These are phyloP conservation scores for Ctenosaura bakeri DNA, from an alignment of 2,797 vertebrate genomes.

Conservation along the genomic window DNA sequence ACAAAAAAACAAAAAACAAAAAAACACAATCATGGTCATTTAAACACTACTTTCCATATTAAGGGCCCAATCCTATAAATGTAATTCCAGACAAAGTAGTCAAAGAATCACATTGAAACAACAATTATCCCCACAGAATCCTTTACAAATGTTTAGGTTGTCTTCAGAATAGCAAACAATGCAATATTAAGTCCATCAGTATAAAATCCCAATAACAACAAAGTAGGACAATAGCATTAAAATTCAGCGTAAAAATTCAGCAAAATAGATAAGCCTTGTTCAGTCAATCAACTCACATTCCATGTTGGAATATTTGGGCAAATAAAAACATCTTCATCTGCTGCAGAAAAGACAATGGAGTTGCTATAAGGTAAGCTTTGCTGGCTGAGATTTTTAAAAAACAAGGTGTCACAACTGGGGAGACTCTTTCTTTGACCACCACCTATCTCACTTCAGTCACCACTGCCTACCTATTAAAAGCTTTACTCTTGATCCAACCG, in stretches of 20 bases:
- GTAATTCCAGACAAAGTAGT: slow-evolving; percentile 38
- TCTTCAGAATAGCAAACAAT: neutral
- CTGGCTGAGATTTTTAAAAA: neutral
- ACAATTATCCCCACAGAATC: neutral
- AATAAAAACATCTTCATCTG: neutral
- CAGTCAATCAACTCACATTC: neutral
- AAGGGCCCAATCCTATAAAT: slow-evolving; percentile 35
- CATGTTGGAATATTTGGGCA: neutral
- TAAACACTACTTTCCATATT: slow-evolving; percentile 49
- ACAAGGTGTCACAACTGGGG: neutral
- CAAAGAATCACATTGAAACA: neutral
- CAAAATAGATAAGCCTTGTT: neutral
- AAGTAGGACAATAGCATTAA: neutral
- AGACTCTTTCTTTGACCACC: neutral
- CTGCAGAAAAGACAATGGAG: neutral
- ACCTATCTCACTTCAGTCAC: too few relatives aligned
- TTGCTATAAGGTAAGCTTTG: neutral
- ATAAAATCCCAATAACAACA: neutral
- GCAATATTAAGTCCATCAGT: neutral
- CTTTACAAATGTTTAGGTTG: neutral
- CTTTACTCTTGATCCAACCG: too few relatives aligned
- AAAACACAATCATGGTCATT: slow-evolving; percentile 36
- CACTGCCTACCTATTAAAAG: neutral
- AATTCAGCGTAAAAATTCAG: neutral
- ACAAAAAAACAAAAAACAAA: slow-evolving; percentile 7